phyloP scores from a whole-genome alignment of 2,113 vertebrate species.

The Felis catus region DNA sequence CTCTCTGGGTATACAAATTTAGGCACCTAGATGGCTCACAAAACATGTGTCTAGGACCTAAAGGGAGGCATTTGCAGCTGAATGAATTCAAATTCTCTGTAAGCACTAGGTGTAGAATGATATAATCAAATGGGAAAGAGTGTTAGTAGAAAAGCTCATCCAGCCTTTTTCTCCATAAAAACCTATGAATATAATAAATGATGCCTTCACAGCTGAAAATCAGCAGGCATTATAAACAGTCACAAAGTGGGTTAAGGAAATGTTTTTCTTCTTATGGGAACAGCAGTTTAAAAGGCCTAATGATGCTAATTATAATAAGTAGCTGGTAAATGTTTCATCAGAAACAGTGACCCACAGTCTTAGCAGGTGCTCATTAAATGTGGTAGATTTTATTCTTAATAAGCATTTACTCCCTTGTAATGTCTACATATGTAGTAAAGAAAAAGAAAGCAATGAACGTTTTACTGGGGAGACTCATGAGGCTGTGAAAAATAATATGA shows the following conservation, averaged over 20 bases:
- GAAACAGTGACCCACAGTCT: conserved; percentile 71
- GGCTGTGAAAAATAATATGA: neutral
- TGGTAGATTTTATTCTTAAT: conserved; percentile 77
- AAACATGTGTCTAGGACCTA: neutral
- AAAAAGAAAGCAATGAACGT: conserved; percentile 56
- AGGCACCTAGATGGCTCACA: neutral
- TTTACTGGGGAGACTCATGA: neutral
- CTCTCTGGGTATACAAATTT: neutral
- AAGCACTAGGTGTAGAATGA: neutral
- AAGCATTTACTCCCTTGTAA: conserved; percentile 59
- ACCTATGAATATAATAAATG: conserved; percentile 61
- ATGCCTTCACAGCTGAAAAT: conserved; percentile 68
- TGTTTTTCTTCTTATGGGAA: conserved; percentile 66
- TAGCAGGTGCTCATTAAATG: conserved; percentile 78
- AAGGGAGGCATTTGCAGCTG: neutral
- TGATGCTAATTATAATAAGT: conserved; percentile 79
- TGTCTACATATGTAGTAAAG: conserved; percentile 58
- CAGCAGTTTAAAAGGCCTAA: conserved; percentile 71
- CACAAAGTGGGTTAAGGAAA: conserved; percentile 71
- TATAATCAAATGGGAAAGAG: conserved; percentile 8
- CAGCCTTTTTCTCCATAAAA: conserved; percentile 71
- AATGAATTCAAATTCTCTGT: neutral
- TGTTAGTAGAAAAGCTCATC: conserved; percentile 30
- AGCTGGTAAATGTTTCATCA: conserved; percentile 75
- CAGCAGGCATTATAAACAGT: conserved; percentile 66